A percentile compares a stretch with the other conserved stretches of the same genome.
phyloP scores from a whole-genome alignment of 2,797 vertebrate species.

The Semotilus atromaculatus region DNA sequence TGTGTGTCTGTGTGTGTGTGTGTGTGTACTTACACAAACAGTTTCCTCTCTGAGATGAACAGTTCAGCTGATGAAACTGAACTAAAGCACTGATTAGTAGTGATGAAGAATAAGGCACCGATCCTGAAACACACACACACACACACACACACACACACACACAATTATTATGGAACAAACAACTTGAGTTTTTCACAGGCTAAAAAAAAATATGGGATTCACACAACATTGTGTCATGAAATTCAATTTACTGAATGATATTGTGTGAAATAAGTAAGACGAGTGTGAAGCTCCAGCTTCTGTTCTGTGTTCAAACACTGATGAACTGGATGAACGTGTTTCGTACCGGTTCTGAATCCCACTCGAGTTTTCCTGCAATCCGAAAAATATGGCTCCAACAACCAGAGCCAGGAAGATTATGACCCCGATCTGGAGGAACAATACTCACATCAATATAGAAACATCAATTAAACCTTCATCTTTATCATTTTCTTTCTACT shows the following conservation, averaged over 20 bases:
- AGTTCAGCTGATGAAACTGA: slow-evolving; percentile 85
- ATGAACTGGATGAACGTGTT: neutral
- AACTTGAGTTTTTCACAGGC: neutral
- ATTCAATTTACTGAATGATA: too few species aligned
- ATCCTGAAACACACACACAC: slow-evolving; percentile 70
- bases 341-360: slow-evolving; percentile 79
- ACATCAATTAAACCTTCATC: neutral
- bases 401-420: slow-evolving; percentile 74
- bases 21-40: slow-evolving; percentile 81
- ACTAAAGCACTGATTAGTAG: slow-evolving; percentile 86
- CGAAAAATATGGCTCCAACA: slow-evolving; percentile 78
- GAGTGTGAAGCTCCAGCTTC: neutral
- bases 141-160: neutral
- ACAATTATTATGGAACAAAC: neutral
- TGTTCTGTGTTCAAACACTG: neutral
- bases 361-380: slow-evolving; percentile 57
- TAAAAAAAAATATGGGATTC: neutral
- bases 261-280: too few species aligned
- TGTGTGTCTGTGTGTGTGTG: too few species aligned
- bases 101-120: slow-evolving; percentile 85
- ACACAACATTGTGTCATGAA: too few species aligned
- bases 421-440: slow-evolving; percentile 65
- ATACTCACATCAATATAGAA: neutral
- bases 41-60: slow-evolving; percentile 86
- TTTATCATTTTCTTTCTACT: too few species aligned